A percentile compares a stretch with the other conserved stretches of the same genome.
Evolutionary conservation across 2,113 vertebrate species (phyloP).

Genomic region (Bubalus kerabau): DNA sequence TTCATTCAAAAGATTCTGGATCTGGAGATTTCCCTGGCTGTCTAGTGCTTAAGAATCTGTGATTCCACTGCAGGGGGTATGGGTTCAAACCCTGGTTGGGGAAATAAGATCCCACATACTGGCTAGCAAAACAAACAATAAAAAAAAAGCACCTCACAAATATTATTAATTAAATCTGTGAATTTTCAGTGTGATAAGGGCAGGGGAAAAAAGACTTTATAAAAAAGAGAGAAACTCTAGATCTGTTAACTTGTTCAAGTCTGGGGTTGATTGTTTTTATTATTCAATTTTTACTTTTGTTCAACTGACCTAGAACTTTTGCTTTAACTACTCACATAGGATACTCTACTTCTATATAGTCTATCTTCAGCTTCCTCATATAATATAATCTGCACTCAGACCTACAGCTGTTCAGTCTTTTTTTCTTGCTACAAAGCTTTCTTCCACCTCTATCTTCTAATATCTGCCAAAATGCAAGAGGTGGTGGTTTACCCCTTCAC

Average conservation of each 20-base stretch:
- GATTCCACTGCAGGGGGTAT: background rate
- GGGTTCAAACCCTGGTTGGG: background rate
- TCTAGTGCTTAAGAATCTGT: background rate
- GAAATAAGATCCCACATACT: background rate
- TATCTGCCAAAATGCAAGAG: background rate
- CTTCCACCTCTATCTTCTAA: background rate
- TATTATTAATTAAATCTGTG: background rate
- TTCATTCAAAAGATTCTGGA: background rate
- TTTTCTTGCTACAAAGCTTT: background rate
- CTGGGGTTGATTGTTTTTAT: background rate
- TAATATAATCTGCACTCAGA: background rate
- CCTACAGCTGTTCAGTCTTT: background rate
- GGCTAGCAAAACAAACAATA: background rate
- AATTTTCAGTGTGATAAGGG: background rate
- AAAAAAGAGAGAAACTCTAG: background rate
- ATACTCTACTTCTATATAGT: background rate
- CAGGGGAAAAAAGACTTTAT: background rate
- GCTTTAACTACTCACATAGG: background rate
- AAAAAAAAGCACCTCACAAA: background rate
- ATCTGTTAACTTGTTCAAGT: background rate
- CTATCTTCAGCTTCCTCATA: background rate
- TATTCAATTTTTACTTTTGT: background rate
- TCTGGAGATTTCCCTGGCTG: background rate
- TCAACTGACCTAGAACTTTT: background rate
- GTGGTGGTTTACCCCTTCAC: background rate